phyloP scores from a whole-genome alignment of 2,888 invertebrate species.

The Lissonota sp. region DNA sequence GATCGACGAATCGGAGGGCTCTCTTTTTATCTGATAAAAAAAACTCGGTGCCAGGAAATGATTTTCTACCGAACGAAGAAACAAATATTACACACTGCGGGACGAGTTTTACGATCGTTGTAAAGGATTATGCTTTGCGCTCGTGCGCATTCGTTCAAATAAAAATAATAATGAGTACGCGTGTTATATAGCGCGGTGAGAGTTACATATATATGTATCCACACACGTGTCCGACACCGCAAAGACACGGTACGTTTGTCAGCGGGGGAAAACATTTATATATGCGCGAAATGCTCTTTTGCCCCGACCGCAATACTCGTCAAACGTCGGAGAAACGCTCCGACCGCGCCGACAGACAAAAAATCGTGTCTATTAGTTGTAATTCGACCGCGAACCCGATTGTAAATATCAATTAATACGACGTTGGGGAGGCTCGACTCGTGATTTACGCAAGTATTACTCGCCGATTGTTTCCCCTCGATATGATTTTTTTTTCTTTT shows the following conservation, averaged over 20 bases:
- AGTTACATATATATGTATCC: conserved; percentile 20
- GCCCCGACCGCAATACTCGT: conserved; percentile 59
- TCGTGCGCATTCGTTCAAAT: conserved; percentile 58
- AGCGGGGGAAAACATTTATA: conserved; percentile 45
- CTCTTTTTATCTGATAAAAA: neutral
- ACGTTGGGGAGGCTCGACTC: conserved; percentile 65
- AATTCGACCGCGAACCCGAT: conserved; percentile 78
- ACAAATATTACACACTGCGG: neutral
- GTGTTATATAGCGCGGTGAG: conserved; percentile 24
- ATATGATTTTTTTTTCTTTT: no score
- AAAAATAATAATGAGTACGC: conserved; percentile 63
- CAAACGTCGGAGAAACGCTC: conserved; percentile 17
- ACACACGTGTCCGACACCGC: conserved; percentile 55
- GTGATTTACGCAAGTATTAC: conserved; percentile 70
- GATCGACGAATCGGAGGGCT: no score
- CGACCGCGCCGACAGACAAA: conserved; percentile 61
- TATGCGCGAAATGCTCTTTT: conserved; percentile 49
- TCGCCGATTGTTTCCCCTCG: neutral
- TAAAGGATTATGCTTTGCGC: conserved; percentile 29
- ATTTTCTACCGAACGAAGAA: neutral
- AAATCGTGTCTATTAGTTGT: conserved; percentile 79
- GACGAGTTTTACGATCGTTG: conserved; percentile 1
- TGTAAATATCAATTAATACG: conserved; percentile 82
- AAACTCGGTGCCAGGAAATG: neutral
- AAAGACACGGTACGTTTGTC: conserved; percentile 59